phyloP scores from a whole-genome alignment of 2,113 vertebrate genomes.

The Bothrops jararaca region DNA sequence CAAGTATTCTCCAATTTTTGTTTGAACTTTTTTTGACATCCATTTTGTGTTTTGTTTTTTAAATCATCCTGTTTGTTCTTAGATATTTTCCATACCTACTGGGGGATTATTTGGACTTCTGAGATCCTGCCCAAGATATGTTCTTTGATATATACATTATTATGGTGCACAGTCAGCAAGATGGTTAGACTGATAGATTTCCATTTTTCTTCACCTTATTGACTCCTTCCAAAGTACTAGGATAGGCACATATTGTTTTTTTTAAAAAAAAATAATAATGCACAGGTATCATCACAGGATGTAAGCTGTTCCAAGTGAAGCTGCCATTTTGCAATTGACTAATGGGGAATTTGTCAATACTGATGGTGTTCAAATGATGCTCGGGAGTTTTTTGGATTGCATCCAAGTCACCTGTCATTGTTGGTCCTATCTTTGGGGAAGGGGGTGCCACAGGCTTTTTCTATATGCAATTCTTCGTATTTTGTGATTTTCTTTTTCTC shows the following conservation, averaged over 20 bases:
- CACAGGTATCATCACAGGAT: neutral
- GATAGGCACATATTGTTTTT: neutral
- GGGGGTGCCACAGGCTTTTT: neutral
- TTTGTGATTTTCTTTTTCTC: neutral
- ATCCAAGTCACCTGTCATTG: neutral
- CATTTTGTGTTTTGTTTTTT: neutral
- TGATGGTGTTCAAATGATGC: neutral
- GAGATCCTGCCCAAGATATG: neutral
- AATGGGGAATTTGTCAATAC: neutral
- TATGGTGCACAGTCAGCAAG: neutral
- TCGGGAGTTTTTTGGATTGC: neutral
- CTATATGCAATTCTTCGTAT: neutral
- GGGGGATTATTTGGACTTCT: neutral
- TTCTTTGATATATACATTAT: neutral
- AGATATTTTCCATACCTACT: neutral
- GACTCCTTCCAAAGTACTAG: neutral
- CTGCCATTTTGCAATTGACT: neutral
- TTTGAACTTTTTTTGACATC: neutral
- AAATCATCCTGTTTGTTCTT: neutral
- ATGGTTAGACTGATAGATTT: neutral
- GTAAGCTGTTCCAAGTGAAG: neutral
- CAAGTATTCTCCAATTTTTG: neutral
- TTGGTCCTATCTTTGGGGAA: neutral
- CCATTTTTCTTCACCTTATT: neutral
- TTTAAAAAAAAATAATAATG: neutral